Base-by-base conservation (phyloP, 1,140 invertebrate species). In the Brachionus rotundiformis region DNA sequence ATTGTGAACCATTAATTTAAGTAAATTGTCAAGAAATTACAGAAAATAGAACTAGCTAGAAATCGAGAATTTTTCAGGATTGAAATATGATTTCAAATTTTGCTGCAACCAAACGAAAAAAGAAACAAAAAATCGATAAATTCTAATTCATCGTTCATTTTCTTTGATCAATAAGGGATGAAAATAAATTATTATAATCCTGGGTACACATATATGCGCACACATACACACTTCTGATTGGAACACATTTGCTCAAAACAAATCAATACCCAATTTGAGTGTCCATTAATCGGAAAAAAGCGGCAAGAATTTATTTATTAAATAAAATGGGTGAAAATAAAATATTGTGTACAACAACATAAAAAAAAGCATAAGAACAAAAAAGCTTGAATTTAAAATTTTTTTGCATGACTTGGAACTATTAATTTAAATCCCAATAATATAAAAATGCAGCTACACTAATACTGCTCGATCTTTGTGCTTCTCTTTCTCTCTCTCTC, bases 111-210 rank as follows among this genome's bases (percentile, higher is more conserved):
- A 68, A 19, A 39, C 11, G 11, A 68, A 68, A 68, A 68, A 19
- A 68, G 27, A 33, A 63, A 63, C 61, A 68, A 68, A 68, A 68
- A 68, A 68, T 68, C 63, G 63, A 68, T 68, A 68, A 68, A 68
- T 63, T 63, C 61, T 33, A 63, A 63, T 63, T 31, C 33, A 36
- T 68, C 63, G 63, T 68, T 68, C 63, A 68, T 68, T 33, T 68
- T 68, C 33, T 68, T 68, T 68, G 63, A 68, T 68, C 63, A 68
- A 68, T 68, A 68, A 68, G 63, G 63, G 63, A 68, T 68, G 63
- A 68, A 68, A 68, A 68, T 68, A 68, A 68, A 68, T 68, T 68
- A 68, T 68, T 68, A 68, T 68, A 68, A 68, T 68, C 63, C 63
- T 11, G 29, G 29, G 25, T 29, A 16, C 61, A 63, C 61, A 63